Base-by-base conservation (phyloP, 2,888 invertebrate genomes). In the Pomacea canaliculata region DNA sequence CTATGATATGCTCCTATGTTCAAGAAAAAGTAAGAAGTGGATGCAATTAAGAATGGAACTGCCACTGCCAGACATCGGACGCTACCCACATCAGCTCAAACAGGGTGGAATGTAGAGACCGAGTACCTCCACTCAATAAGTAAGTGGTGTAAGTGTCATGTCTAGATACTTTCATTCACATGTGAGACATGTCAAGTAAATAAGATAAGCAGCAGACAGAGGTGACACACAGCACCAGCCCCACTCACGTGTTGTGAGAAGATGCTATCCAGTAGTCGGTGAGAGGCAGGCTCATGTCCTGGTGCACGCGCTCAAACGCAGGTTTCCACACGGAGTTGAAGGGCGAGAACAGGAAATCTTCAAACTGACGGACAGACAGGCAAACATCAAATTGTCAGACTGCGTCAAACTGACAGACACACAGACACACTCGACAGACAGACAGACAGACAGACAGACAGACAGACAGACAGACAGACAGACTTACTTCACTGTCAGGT, bases 221-320 rank as follows among this genome's bases (percentile, higher is more conserved):
- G 23, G 0, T 23, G 0, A 23, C 23, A 23, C 23, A 23, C 23
- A 23, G 23, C 51, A 51, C 13, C 1, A 59, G 13, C 60, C 23
- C 18, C 7, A 92, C 93, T 93, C 92, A 97, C 94, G 98, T 98
- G 88, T 98, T 98, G 89, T 98, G 98, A 0, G 98, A 98, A 0
- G 98, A 98, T 2, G 98, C 94, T 79, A 98, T 97, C 97, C 97
- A 98, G 91, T 98, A 98, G 91, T 97, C 94, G 0, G 96, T 93
- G 76, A 98, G 91, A 0, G 98, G 96, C 82, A 93, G 94, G 8
- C 94, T 95, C 98, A 98, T 98, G 87, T 98, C 96, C 89, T 98
- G 96, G 80, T 93, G 94, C 0, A 97, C 94, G 48, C 91, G 90
- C 85, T 95, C 94, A 70, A 92, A 92, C 59, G 92, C 92, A 59